Evolutionary conservation across 2,888 invertebrate genomes (phyloP).

Genomic region (Disparrhopalites patrizii): DNA sequence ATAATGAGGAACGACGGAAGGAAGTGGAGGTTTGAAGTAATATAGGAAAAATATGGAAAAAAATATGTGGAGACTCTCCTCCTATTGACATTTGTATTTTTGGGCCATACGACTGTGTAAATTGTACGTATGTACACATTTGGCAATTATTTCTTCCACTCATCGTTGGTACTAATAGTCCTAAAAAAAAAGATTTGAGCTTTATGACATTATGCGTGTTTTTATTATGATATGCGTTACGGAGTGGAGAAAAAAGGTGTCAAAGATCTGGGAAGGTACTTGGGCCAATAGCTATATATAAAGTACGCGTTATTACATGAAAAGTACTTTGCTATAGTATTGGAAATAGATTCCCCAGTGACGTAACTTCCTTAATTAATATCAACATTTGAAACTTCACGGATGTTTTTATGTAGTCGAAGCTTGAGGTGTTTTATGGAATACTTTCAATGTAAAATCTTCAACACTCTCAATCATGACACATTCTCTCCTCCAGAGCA

Average conservation of each 20-base stretch:
- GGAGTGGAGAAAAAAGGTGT: not conserved
- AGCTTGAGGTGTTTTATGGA: conserved; percentile 16
- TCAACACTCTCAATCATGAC: conserved; percentile 1
- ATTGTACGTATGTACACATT: conserved; percentile 32
- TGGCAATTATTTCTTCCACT: conserved; percentile 77
- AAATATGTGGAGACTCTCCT: no score
- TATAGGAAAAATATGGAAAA: no score
- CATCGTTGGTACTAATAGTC: no score
- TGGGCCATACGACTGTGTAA: no score
- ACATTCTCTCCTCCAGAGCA: not conserved
- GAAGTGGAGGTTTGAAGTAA: conserved; percentile 1
- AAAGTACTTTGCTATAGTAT: no score
- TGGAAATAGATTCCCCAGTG: conserved; percentile 11
- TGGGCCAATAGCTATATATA: no score
- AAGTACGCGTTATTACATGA: no score
- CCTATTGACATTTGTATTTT: no score
- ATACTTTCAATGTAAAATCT: conserved; percentile 12
- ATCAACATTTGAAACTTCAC: conserved; percentile 20
- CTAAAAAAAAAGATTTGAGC: no score
- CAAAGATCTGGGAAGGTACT: conserved; percentile 6
- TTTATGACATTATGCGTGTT: no score
- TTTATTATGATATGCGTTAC: not conserved
- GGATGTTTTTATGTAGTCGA: conserved; percentile 17
- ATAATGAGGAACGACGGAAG: not conserved
- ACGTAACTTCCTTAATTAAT: conserved; percentile 32